Evolutionary conservation across 2,113 vertebrate genomes (phyloP).

Genomic region (Microtus ochrogaster): DNA sequence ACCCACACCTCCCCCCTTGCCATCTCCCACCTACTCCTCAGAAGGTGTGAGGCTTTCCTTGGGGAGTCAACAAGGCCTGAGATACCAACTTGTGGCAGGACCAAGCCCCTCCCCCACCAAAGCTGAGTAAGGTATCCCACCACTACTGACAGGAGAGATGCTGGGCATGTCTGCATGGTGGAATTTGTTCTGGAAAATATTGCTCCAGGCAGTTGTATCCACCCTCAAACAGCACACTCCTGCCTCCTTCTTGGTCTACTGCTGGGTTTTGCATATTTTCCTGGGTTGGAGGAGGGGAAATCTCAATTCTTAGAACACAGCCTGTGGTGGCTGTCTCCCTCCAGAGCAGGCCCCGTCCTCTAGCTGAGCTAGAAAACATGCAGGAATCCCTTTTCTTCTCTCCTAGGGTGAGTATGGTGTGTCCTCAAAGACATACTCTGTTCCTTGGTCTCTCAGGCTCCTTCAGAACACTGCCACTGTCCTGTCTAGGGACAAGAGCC

Average conservation of each 20-base stretch:
- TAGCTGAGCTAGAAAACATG: not conserved
- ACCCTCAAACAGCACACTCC: not conserved
- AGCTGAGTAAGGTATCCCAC: too few relatives aligned
- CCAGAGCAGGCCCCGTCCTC: not conserved
- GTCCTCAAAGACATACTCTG: not conserved
- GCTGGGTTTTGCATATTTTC: not conserved
- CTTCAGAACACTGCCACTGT: not conserved
- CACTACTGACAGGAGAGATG: not conserved
- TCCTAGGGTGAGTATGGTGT: not conserved
- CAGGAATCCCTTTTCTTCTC: not conserved
- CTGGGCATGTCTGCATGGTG: too few relatives aligned
- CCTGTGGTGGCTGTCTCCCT: not conserved
- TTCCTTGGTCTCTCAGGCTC: rapidly evolving
- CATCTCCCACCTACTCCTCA: too few relatives aligned
- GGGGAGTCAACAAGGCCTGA: too few relatives aligned
- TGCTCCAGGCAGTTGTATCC: not conserved
- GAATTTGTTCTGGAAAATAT: not conserved
- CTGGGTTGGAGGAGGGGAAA: not conserved
- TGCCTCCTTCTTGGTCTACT: not conserved
- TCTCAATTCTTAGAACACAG: not conserved
- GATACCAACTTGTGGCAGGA: too few relatives aligned
- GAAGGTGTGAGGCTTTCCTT: too few relatives aligned
- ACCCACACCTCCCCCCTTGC: too few relatives aligned
- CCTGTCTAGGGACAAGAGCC: too few relatives aligned
- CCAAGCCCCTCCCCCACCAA: too few relatives aligned